Evolutionary conservation across 2,113 vertebrate genomes (phyloP).

Genomic region (Ailurus styani): DNA sequence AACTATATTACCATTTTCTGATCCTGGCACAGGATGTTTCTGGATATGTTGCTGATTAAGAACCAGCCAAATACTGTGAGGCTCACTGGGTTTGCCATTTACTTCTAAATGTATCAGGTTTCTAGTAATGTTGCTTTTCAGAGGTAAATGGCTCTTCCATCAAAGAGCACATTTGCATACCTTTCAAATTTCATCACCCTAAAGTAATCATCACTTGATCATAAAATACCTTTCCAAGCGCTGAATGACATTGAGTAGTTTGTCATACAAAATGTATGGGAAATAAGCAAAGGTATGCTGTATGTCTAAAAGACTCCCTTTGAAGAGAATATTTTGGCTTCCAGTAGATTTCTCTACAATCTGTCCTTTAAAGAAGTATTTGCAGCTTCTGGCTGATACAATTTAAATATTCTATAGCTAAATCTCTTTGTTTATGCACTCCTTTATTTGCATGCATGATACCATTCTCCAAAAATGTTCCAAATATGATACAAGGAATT

Average conservation of each 20-base stretch:
- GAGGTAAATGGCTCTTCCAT: slow-evolving; percentile 68
- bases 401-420: slow-evolving; percentile 38
- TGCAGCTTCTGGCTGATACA: neutral
- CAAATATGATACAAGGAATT: neutral
- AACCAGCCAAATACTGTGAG: slow-evolving; percentile 23
- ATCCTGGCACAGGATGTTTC: slow-evolving; percentile 46
- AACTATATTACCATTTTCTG: slow-evolving; percentile 32
- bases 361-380: neutral
- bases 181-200: slow-evolving; percentile 72
- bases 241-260: slow-evolving; percentile 46
- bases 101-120: slow-evolving; percentile 65
- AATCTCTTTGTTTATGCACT: neutral
- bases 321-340: neutral
- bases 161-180: slow-evolving; percentile 75
- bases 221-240: slow-evolving; percentile 62
- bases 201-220: slow-evolving; percentile 70
- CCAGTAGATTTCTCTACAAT: neutral
- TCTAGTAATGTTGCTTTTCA: slow-evolving; percentile 62
- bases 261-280: slow-evolving; percentile 49
- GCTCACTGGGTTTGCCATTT: slow-evolving; percentile 65
- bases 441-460: slow-evolving; percentile 1
- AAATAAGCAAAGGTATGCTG: neutral
- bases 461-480: neutral
- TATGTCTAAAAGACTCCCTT: slow-evolving; percentile 26
- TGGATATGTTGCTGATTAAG: slow-evolving; percentile 53